phyloP scores from a whole-genome alignment of 2,888 invertebrate species.

The Cotesia congregata region DNA sequence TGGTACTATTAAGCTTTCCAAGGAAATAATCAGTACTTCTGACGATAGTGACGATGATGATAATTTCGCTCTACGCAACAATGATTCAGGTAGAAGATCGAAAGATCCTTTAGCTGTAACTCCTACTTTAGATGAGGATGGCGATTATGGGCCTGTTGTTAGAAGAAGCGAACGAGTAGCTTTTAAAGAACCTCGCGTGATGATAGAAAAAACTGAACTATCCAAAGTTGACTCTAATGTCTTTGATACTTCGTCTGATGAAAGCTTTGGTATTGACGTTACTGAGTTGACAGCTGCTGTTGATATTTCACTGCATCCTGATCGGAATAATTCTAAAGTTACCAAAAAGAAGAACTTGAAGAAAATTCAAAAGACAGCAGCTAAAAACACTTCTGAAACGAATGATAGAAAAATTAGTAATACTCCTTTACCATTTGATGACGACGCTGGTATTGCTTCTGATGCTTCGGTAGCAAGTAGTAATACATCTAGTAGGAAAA shows the following conservation, averaged over 20 bases:
- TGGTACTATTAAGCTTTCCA: slow-evolving; percentile 42
- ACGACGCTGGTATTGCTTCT: slow-evolving; percentile 58
- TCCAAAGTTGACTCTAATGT: slow-evolving; percentile 60
- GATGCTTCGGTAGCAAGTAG: slow-evolving; percentile 60
- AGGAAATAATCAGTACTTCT: slow-evolving; percentile 51
- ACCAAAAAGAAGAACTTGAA: not conserved
- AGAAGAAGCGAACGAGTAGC: slow-evolving; percentile 57
- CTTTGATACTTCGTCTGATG: slow-evolving; percentile 65
- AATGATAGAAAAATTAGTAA: slow-evolving; percentile 36
- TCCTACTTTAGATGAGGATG: slow-evolving; percentile 28
- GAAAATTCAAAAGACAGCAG: slow-evolving; percentile 35
- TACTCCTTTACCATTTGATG: slow-evolving; percentile 49
- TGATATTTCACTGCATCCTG: slow-evolving; percentile 61
- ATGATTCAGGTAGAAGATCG: slow-evolving; percentile 26
- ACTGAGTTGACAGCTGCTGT: slow-evolving; percentile 59
- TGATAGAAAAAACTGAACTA: slow-evolving; percentile 61
- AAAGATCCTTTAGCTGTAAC: slow-evolving; percentile 2
- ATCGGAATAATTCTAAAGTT: slow-evolving; percentile 41
- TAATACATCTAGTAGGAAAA: slow-evolving; percentile 44
- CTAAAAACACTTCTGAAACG: slow-evolving; percentile 39
- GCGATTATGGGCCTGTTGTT: slow-evolving; percentile 47
- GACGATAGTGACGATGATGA: slow-evolving; percentile 58
- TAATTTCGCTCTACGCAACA: slow-evolving; percentile 21
- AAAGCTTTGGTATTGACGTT: slow-evolving; percentile 63
- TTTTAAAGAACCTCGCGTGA: slow-evolving; percentile 54